phyloP scores from a whole-genome alignment of 1,140 invertebrate genomes.

The Drosophila pruinosa region DNA sequence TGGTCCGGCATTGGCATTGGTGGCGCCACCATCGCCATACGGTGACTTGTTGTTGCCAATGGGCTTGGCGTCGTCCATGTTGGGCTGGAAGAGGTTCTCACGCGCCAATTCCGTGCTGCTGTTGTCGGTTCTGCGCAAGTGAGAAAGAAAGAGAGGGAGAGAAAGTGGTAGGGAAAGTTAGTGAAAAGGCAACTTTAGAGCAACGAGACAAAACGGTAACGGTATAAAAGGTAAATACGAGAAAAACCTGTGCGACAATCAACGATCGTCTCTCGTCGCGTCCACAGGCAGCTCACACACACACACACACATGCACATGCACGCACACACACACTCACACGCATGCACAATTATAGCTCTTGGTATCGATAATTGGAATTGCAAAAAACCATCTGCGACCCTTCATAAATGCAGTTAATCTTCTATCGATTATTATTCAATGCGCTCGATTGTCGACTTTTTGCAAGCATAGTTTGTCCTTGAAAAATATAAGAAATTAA shows the following conservation, averaged over 20 bases:
- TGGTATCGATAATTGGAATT: constrained; percentile 3
- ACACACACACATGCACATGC: neutral
- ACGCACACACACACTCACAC: neutral
- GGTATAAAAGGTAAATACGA: constrained; percentile 35
- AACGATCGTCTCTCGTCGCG: too few relatives aligned
- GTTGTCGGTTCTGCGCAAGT: constrained; percentile 72
- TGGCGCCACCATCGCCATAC: neutral
- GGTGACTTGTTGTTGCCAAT: constrained; percentile 23
- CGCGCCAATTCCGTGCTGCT: constrained; percentile 68
- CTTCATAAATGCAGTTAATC: neutral
- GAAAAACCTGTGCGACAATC: constrained; percentile 43
- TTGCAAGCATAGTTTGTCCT: too few relatives aligned
- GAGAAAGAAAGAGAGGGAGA: constrained; percentile 32
- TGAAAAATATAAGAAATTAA: too few relatives aligned
- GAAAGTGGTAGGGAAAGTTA: constrained; percentile 74
- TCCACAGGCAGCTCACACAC: neutral
- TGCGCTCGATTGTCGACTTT: too few relatives aligned
- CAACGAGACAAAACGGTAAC: neutral
- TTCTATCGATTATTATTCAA: neutral
- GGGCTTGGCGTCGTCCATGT: constrained; percentile 72
- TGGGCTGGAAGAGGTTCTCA: constrained; percentile 81
- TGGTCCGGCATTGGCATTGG: constrained; percentile 6
- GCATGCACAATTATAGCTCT: neutral
- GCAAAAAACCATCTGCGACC: neutral
- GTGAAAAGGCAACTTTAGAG: constrained; percentile 22